These are phyloP conservation scores for Corythaixoides concolor DNA, from an alignment of 2,113 vertebrate genomes.

Conservation along the genomic window DNA sequence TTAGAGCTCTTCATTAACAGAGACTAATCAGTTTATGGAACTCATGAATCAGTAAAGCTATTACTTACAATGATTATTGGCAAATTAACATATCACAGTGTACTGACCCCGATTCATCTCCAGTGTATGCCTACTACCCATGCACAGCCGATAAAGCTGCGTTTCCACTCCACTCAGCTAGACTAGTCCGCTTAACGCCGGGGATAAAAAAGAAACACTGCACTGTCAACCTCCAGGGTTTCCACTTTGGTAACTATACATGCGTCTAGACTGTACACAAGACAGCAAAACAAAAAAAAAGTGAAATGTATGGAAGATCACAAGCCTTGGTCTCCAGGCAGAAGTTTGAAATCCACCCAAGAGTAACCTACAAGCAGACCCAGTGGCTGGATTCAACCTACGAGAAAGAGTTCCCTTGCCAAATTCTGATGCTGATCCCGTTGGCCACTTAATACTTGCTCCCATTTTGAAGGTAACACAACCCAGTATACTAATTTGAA, in stretches of 20 bases:
- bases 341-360: neutral
- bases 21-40: conserved; percentile 71
- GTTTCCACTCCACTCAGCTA: neutral
- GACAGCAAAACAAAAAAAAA: neutral
- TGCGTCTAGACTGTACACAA: neutral
- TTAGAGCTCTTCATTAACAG: conserved; percentile 70
- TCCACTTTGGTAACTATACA: neutral
- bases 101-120: conserved; percentile 56
- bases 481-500: neutral
- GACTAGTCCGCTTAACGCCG: neutral
- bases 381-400: neutral
- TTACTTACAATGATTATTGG: conserved; percentile 68
- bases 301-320: neutral
- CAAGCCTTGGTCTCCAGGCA: neutral
- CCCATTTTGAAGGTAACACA: neutral
- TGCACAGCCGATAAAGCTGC: neutral
- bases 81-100: conserved; percentile 59
- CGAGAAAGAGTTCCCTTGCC: neutral
- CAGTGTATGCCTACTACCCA: neutral
- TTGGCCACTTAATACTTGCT: neutral
- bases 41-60: conserved; percentile 62
- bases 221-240: neutral
- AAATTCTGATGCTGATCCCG: neutral
- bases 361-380: neutral
- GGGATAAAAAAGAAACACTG: neutral